Evolutionary conservation across 2,797 vertebrate species (phyloP), one percentile per base, ranked within the genome.

Genomic region (Sitta carolinensis): DNA sequence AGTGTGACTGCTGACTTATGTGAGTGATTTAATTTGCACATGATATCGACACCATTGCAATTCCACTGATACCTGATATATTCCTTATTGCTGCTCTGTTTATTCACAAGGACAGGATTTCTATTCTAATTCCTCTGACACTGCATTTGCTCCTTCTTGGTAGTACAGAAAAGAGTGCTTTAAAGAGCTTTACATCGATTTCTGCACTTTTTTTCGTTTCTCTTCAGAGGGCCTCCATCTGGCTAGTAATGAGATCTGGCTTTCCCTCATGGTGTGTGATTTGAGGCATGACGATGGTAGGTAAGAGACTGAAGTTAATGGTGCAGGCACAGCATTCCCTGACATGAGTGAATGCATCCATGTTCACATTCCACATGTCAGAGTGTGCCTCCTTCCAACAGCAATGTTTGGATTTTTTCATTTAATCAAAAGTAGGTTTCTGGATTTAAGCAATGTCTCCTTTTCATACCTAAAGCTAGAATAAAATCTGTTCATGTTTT

Each of bases 201-300:
- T 64, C 36, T 91, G 22, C 25, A 38, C 25, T 2, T 36, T 15
- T 47, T 52, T 52, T 52, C 7, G 6, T 38, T 40, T 14, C 30
- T 19, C 20, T 43, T 61, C 18, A 55, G 29, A n/a, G 19, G 10
- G 8, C 43, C 19, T 81, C n/a, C 9, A 23, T 36, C 51, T 79
- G 48, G 29, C 48, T 50, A 22, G 32, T 61, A 72, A 72, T 6
- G 50, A 34, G 7, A 77, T 62, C 54, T 70, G 51, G 3, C 22
- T 68, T 50, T 58, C 6, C 32, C 21, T 36, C 22, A 14, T 47
- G 48, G 14, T 30, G 6, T 69, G 4, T 59, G 62, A 63, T 48
- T 79, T 5, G 7, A 76, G 59, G 13, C 62, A 19, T 0, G 0
- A 32, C 5, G 2, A n/a, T 32, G 8, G 26, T 58, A 45, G n/a